Percentiles rank a stretch among this genome's conserved stretches.
phyloP scores from a whole-genome alignment of 2,888 invertebrate species.

The Alviniconcha strummeri region DNA sequence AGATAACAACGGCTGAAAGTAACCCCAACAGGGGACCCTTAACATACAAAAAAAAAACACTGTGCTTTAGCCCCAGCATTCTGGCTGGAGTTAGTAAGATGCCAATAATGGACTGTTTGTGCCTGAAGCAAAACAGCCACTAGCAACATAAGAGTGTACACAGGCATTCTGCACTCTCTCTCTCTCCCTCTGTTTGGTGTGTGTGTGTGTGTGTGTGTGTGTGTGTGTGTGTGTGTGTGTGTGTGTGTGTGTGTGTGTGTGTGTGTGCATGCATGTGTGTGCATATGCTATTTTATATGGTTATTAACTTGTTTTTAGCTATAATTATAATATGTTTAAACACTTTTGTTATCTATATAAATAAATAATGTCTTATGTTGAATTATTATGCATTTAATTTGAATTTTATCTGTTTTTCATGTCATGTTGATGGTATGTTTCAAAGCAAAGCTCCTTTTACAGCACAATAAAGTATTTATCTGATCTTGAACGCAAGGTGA shows the following conservation, averaged over 20 bases:
- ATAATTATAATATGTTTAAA: too few relatives aligned
- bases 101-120: neutral
- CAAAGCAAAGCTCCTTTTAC: too few relatives aligned
- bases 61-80: neutral
- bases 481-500: too few relatives aligned
- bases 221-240: neutral
- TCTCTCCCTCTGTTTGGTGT: neutral
- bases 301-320: too few relatives aligned
- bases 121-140: neutral
- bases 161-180: neutral
- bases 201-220: constrained; percentile 1
- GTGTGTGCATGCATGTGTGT: neutral
- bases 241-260: neutral
- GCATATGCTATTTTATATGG: too few relatives aligned
- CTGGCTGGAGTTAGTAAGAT: neutral
- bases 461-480: too few relatives aligned
- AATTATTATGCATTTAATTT: too few relatives aligned
- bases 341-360: too few relatives aligned
- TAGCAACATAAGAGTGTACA: neutral
- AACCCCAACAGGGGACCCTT: neutral
- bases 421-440: too few relatives aligned
- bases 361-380: too few relatives aligned
- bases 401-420: too few relatives aligned
- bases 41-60: neutral
- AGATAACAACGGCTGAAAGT: neutral